Base-by-base conservation (phyloP, 2,113 vertebrate genomes). In the Theristicus caerulescens region DNA sequence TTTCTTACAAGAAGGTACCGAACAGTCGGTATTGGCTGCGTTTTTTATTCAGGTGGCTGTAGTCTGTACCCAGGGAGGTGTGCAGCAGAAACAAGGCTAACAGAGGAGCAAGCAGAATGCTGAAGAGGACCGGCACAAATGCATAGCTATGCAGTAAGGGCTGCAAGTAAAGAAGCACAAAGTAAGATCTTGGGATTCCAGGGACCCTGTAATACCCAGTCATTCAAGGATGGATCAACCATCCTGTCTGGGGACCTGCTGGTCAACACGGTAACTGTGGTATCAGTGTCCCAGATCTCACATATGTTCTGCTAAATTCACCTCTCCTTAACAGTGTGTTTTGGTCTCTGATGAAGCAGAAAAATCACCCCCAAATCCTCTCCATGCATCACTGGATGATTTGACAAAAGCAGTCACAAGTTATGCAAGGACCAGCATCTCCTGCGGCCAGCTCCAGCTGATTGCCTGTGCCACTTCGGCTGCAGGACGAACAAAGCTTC, bases 381-480 rank as follows among this genome's bases (percentile, higher is more conserved):
- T 5, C 27, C 32, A 29, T 16, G 8, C 70, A 25, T 49, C 34
- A 58, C 24, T 4, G 8, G 24, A 31, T 9, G 11, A 78, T 46
- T 65, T 74, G 46, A 54, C 36, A 74, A 82, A 85, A 82, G 46
- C 31, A 64, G 27, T 66, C 34, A 62, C 0, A 4, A 34, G 51
- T 71, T 66, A 36, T 34, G 46, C 65, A 71, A 46, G 59, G 55
- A 74, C 21, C 36, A 79, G 61, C 21, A 16, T 27, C 88, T 55
- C 70, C 57, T 7, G 1, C 13, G 10, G 34, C 40, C 0, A 0
- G 40, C 19, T 91, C 64, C 2, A 1, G 1, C 19, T 72, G 32
- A 31, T 78, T 5, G 5, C 13, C 40, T 62, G 47, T 4, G 1
- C 20, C 1, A 0, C 82, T 78, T 73, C 2, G 1, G 22, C 57